phyloP scores from a whole-genome alignment of 2,888 invertebrate species.

The Drosophila falleni region DNA sequence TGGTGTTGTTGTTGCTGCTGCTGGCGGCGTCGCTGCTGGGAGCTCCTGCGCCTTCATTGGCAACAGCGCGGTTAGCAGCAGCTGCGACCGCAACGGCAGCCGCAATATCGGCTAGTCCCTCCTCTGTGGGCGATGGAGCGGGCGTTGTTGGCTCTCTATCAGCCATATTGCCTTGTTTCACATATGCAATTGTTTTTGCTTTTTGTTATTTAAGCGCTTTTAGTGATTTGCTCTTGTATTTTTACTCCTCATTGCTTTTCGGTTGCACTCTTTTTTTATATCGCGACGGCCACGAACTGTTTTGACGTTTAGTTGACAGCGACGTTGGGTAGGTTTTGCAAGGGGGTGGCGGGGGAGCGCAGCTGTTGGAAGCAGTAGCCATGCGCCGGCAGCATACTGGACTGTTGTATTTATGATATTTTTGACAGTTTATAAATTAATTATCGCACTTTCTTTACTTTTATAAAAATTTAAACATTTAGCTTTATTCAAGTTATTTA shows the following conservation, averaged over 20 bases:
- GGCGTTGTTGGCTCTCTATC: constrained; percentile 75
- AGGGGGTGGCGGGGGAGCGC: constrained; percentile 2
- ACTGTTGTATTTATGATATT: not conserved
- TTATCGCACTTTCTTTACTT: not conserved
- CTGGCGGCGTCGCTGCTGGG: constrained; percentile 35
- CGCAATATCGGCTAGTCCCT: constrained; percentile 55
- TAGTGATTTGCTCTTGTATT: constrained; percentile 26
- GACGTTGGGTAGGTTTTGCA: not conserved
- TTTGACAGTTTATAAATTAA: not conserved
- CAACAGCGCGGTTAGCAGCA: constrained; percentile 21
- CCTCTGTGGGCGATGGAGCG: constrained; percentile 80
- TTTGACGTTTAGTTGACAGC: constrained; percentile 76
- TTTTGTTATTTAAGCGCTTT: constrained; percentile 31
- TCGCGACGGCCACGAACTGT: constrained; percentile 62
- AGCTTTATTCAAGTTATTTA: not conserved
- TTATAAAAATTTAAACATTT: not conserved
- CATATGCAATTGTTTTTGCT: constrained; percentile 48
- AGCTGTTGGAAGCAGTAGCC: constrained; percentile 17
- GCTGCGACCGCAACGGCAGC: constrained; percentile 40
- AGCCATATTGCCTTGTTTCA: constrained; percentile 58
- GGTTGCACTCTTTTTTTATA: constrained; percentile 42
- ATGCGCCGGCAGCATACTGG: constrained; percentile 2
- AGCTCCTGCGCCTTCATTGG: constrained; percentile 40
- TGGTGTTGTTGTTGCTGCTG: constrained; percentile 14
- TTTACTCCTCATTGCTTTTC: constrained; percentile 59